Conservation (phyloP, 2,888 invertebrate genomes). For the Sinhomidia bicolor region DNA sequence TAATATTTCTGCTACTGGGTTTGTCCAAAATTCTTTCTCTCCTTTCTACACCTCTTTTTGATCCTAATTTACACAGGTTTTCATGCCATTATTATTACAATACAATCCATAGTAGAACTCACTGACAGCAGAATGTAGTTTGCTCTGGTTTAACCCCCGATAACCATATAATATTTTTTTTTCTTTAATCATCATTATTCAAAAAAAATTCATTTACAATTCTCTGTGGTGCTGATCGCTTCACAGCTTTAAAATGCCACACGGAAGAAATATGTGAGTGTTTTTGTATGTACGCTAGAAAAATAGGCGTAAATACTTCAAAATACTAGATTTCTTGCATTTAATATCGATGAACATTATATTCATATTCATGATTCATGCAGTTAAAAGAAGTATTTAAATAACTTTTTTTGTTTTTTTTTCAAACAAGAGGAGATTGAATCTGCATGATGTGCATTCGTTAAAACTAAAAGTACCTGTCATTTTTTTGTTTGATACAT, state of each 20-base stretch:
- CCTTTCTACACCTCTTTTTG: constrained; percentile 51
- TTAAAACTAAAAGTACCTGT: constrained; percentile 7
- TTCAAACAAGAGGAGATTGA: not conserved
- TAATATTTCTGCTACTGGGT: constrained; percentile 61
- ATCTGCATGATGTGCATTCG: constrained; percentile 10
- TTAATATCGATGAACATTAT: no score
- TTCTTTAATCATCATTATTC: constrained; percentile 60
- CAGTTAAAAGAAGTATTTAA: no score
- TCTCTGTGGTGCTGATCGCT: not conserved
- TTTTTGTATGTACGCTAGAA: not conserved
- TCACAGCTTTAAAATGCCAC: constrained; percentile 8
- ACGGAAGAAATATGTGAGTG: not conserved
- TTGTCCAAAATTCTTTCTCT: constrained; percentile 36
- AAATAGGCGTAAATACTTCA: constrained; percentile 17
- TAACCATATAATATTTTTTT: not conserved
- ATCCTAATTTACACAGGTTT: constrained; percentile 61
- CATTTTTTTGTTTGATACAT: not conserved
- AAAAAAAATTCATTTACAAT: constrained; percentile 19
- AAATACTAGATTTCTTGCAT: not conserved
- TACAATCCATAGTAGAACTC: not conserved
- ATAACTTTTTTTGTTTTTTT: no score
- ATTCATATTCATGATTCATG: no score
- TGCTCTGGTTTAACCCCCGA: not conserved
- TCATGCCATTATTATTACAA: constrained; percentile 6
- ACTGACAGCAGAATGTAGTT: constrained; percentile 28